Percentiles rank a stretch among this genome's conserved stretches.
phyloP scores from a whole-genome alignment of 2,113 vertebrate species.

The Brachyhypopomus gauderio region DNA sequence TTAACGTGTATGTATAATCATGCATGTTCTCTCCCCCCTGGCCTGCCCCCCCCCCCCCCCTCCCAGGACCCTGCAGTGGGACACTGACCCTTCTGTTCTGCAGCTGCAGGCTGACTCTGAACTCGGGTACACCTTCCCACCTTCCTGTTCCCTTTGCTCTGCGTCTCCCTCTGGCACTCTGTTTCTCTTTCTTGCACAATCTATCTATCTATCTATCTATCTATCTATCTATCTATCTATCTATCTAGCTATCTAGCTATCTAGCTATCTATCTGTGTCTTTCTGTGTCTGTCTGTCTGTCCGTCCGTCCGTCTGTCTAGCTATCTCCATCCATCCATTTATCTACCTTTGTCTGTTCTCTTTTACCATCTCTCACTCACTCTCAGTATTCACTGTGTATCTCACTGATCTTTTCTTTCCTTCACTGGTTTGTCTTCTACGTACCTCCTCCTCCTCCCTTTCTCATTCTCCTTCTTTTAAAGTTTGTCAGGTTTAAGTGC shows the following conservation, averaged over 20 bases:
- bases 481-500: slow-evolving; percentile 51
- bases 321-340: background rate
- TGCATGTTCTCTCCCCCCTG: slow-evolving; percentile 77
- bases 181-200: background rate
- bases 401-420: slow-evolving; percentile 35
- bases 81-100: slow-evolving; percentile 98
- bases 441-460: slow-evolving; percentile 26
- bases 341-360: slow-evolving; percentile 43
- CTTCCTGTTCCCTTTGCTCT: slow-evolving; percentile 42
- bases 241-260: no score
- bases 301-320: background rate
- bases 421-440: slow-evolving; percentile 25
- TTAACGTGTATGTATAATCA: slow-evolving; percentile 64
- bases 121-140: slow-evolving; percentile 86
- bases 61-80: slow-evolving; percentile 97
- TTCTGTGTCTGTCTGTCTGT: background rate
- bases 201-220: no score
- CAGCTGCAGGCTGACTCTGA: slow-evolving; percentile 98
- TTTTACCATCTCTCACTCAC: background rate
- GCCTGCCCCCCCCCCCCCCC: slow-evolving; percentile 75
- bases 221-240: no score
- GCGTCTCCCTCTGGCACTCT: slow-evolving; percentile 6
- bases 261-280: no score
- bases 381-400: slow-evolving; percentile 12
- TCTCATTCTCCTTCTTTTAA: slow-evolving; percentile 49